Evolutionary conservation across 1,140 invertebrate species (phyloP).

Genomic region (Galleria mellonella): DNA sequence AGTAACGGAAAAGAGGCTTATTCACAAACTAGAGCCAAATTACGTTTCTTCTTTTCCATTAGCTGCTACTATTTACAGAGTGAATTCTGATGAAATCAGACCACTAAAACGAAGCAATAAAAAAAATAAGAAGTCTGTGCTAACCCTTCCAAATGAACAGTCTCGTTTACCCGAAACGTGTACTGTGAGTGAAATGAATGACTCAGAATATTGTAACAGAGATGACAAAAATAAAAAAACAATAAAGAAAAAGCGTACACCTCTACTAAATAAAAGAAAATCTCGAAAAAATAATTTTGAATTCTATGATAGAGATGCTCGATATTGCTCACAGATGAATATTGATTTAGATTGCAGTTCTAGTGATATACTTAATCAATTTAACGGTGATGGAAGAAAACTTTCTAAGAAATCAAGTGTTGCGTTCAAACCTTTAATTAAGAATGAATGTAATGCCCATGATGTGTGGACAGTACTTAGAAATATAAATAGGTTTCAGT

Average conservation of each 20-base stretch:
- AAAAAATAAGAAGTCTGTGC: conserved; percentile 49
- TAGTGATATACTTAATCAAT: conserved; percentile 29
- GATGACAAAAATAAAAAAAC: conserved; percentile 16
- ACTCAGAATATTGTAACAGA: conserved; percentile 40
- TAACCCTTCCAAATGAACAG: conserved; percentile 45
- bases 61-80: conserved; percentile 46
- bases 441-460: conserved; percentile 17
- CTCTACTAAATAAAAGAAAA: conserved; percentile 17
- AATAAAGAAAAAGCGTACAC: conserved; percentile 28
- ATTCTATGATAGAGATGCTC: conserved; percentile 39
- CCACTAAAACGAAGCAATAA: conserved; percentile 24
- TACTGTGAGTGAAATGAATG: conserved; percentile 59
- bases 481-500: conserved; percentile 51
- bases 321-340: conserved; percentile 33
- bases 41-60: conserved; percentile 42
- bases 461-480: conserved; percentile 55
- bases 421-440: conserved; percentile 4
- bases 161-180: conserved; percentile 29
- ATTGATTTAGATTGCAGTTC: conserved; percentile 45
- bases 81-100: conserved; percentile 54
- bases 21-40: conserved; percentile 29
- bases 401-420: conserved; percentile 9
- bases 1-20: conserved; percentile 32
- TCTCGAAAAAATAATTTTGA: conserved; percentile 23
- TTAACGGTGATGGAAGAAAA: conserved; percentile 28